A percentile compares a stretch with the other conserved stretches of the same genome.
These are phyloP conservation scores for Seriola rivoliana DNA, from an alignment of 2,113 vertebrate species.

Conservation along the genomic window DNA sequence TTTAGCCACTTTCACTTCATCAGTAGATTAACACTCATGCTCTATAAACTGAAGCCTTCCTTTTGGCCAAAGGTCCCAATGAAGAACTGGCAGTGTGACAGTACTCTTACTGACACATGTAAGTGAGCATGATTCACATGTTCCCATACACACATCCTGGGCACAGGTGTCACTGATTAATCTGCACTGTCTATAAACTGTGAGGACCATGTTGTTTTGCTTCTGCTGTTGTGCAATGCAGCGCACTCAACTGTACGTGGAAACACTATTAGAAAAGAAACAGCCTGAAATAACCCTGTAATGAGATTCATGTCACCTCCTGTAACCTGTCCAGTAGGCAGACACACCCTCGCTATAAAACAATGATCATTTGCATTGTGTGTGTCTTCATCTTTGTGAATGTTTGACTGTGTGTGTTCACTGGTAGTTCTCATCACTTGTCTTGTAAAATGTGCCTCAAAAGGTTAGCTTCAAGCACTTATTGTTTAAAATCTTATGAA, in stretches of 20 bases:
- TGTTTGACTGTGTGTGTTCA: conserved; percentile 11
- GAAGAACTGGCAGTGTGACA: neutral
- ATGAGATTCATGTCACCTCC: neutral
- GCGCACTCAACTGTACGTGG: conserved; percentile 5
- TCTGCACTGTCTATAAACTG: conserved; percentile 8
- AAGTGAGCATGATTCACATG: conserved; percentile 8
- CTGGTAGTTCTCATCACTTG: neutral
- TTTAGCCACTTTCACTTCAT: neutral
- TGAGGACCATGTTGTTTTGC: conserved; percentile 8
- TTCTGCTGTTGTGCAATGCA: conserved; percentile 16
- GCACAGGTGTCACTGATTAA: conserved; percentile 52
- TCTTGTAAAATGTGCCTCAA: neutral
- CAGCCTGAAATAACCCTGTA: neutral
- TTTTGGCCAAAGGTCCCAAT: conserved; percentile 17
- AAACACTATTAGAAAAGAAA: conserved; percentile 35
- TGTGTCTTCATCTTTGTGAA: neutral
- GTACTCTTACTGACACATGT: neutral
- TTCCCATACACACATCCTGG: neutral
- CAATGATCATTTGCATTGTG: neutral
- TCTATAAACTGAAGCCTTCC: neutral
- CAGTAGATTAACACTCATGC: neutral
- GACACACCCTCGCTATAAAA: conserved; percentile 3
- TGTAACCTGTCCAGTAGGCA: conserved; percentile 6
- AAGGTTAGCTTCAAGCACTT: no score
- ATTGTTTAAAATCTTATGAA: no score